Evolutionary conservation across 2,888 invertebrate genomes (phyloP), one percentile per base, ranked within the genome.

Genomic region (Pogonocherus hispidulus): DNA sequence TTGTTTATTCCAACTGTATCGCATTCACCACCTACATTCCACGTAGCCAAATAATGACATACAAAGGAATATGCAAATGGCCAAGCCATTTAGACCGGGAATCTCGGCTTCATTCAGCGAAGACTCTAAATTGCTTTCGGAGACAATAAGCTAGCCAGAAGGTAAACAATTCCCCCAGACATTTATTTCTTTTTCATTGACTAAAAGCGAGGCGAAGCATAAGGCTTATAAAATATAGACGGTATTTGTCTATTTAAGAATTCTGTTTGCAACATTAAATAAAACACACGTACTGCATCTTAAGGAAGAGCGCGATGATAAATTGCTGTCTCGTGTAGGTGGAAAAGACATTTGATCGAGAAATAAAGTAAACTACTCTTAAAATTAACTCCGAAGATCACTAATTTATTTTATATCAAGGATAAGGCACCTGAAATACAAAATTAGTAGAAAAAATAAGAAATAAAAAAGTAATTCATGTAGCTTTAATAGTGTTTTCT

Each of bases 161-260:
- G 63, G 63, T 63, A 63, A 54, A 63, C 63, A 63, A 54, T 55
- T 63, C 46, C 22, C 54, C n/a, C n/a, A 44, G 55, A 47, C 47
- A 19, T 63, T 46, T 54, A 46, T 54, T 55, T 63, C 63, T 35
- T 41, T 55, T 63, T 63, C 54, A 54, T 54, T 63, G 52, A 54
- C 32, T 47, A 41, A 63, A 46, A 54, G 63, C 55, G 32, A 27
- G 20, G 11, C 44, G 27, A 46, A 47, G 63, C 32, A 23, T 41
- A 27, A 55, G 37, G 20, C 16, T 32, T 41, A 54, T 51, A 62
- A 51, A 63, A 63, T 55, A 63, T 63, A 63, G 54, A 55, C 14
- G 44, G 54, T 63, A 44, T 63, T 63, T 63, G 37, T 63, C 51
- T 63, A 46, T 47, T 54, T 54, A 63, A 37, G 47, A 54, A 54